phyloP scores from a whole-genome alignment of 2,113 vertebrate species.

The Sapayoa aenigma region DNA sequence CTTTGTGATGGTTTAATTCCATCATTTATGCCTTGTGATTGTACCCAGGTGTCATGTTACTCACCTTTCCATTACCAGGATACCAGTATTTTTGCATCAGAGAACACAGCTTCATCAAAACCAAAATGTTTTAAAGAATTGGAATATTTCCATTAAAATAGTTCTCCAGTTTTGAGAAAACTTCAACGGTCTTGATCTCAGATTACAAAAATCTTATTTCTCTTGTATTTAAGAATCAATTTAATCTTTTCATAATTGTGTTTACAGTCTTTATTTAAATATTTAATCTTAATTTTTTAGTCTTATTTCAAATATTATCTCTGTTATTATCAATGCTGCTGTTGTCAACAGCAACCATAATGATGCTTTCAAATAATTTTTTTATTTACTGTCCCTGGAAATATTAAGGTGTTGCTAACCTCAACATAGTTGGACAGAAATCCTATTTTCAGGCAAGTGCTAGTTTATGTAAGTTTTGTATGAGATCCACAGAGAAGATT shows the following conservation, averaged over 20 bases:
- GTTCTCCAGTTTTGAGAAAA: background rate
- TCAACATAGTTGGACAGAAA: background rate
- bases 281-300: background rate
- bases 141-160: background rate
- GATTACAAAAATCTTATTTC: background rate
- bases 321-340: background rate
- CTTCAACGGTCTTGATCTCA: background rate
- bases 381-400: background rate
- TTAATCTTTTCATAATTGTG: background rate
- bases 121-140: background rate
- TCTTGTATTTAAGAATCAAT: background rate
- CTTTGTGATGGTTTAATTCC: background rate
- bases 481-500: background rate
- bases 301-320: background rate
- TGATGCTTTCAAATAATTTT: background rate
- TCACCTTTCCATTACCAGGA: background rate
- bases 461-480: background rate
- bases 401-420: background rate
- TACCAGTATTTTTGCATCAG: background rate
- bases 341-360: background rate
- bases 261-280: background rate
- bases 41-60: background rate
- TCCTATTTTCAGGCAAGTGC: background rate
- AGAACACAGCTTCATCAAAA: background rate
- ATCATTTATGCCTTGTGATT: background rate